Evolutionary conservation across 1,140 invertebrate species (phyloP).

Genomic region (Elysia chlorotica): DNA sequence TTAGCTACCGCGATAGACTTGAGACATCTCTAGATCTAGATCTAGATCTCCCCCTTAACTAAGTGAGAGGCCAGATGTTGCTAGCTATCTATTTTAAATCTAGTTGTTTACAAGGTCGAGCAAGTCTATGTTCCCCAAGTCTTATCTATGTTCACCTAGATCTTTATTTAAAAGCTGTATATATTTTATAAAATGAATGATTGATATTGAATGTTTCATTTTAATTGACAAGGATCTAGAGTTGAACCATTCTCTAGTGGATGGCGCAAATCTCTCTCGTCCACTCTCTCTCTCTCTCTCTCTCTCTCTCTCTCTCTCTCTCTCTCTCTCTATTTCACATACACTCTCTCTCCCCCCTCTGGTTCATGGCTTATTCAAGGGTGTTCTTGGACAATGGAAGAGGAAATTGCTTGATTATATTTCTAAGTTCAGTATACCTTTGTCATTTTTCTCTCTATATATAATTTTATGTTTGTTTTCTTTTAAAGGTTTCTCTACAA

Average conservation of each 20-base stretch:
- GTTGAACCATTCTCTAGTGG: too few relatives aligned
- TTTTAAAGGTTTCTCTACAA: slow-evolving; percentile 82
- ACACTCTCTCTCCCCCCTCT: too few relatives aligned
- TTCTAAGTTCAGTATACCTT: background rate
- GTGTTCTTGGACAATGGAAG: too few relatives aligned
- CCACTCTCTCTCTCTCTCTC: too few relatives aligned
- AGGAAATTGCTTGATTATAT: background rate
- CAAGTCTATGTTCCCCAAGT: background rate
- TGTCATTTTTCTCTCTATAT: background rate
- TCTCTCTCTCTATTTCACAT: background rate
- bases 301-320: too few relatives aligned
- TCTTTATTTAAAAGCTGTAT: background rate
- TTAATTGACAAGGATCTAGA: too few relatives aligned
- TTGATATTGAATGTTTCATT: background rate
- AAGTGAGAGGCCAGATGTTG: background rate
- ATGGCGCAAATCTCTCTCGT: too few relatives aligned
- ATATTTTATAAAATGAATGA: background rate
- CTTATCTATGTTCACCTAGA: background rate
- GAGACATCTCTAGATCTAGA: background rate
- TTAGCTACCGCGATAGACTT: background rate
- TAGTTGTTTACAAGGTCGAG: background rate
- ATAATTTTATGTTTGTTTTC: slow-evolving; percentile 29
- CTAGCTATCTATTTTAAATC: background rate
- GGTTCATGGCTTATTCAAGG: too few relatives aligned
- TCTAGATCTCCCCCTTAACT: too few relatives aligned